Evolutionary conservation across 2,888 invertebrate species (phyloP), one percentile per base, ranked within the genome.

Genomic region (Dione vanillae): DNA sequence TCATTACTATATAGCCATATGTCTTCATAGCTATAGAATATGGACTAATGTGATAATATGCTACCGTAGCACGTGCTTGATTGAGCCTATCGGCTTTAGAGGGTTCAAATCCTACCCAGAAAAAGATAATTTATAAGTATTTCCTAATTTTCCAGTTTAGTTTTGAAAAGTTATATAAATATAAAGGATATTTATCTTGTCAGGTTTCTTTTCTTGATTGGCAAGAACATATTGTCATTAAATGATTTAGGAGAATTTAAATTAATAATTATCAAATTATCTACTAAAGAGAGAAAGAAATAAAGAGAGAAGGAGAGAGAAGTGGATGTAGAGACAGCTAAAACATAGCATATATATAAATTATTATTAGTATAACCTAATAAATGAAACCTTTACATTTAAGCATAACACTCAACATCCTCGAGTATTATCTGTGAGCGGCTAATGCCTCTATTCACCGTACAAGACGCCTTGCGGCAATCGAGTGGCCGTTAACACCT

Each of bases 401-500:
- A n/a, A 40, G 56, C 37, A n/a, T 54, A 37, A 37, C 37, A 35
- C 54, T 54, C 49, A 66, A 61, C 47, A 27, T 27, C 11, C 49
- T 67, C 16, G 2, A n/a, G 27, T 40, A 49, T 59, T 49, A 51
- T 49, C 43, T 40, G 19, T n/a, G 54, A 54, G n/a, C 56, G 37
- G 56, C 56, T 40, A 56, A 71, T 47, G 58, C 59, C 37, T 56
- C 37, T 45, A 71, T 65, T 68, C 65, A 72, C 51, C 47, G 40
- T 69, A 54, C 59, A 59, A 71, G 71, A 68, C 65, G 62, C 51
- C 67, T 61, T 59, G 49, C 49, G 61, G 67, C 67, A 43, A 52
- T 61, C 51, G 37, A 61, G 65, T 54, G 43, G 67, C 64, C 56
- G 45, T 68, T 67, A 71, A 20, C 67, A 67, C 58, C 67, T 67